Base-by-base conservation (phyloP, 2,888 invertebrate genomes). In the Philopedon plagiatum region DNA sequence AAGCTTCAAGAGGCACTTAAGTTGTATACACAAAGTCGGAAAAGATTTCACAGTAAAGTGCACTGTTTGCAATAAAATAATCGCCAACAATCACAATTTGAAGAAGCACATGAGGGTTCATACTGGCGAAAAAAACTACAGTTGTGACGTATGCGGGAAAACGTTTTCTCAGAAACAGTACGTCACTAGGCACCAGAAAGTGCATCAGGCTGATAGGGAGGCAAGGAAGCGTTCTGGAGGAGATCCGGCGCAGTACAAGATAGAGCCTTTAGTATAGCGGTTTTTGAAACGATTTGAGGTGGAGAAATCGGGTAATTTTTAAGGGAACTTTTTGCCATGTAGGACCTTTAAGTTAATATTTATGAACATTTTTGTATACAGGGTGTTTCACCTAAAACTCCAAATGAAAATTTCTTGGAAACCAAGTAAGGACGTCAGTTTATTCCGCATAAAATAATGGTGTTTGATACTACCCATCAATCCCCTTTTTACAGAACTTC, bases 51-150 rank as follows among this genome's bases (percentile, higher is more conserved):
- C 77, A 2, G 81, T 81, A 0, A 66, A 78, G 44, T 83, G 83
- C 64, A 76, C 78, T 0, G 75, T 82, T 23, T 83, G 83, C 64
- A 68, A 73, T 1, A 83, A 83, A 71, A 65, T 78, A 0, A 81
- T 83, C 5, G 80, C 82, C 4, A 83, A 83, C 70, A 79, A 78
- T 60, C 82, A 82, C 72, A 82, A 81, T 69, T 77, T 83, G 51
- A 83, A 81, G 60, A 75, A 82, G 74, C 83, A 83, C 73, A 82
- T 83, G 81, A 76, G 81, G 32, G 76, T 78, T 15, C 83, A 83
- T 44, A 82, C 82, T 1, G 82, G 82, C 0, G 82, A 82, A 56
- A 81, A 80, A 56, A 79, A 79, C 4, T 80, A 76, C 74, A 80
- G 78, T 23, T 83, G 83, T 41, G 80, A 82, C 44, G 61, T 77